Evolutionary conservation across 1,140 invertebrate genomes (phyloP).

Genomic region (Ericerus pela): DNA sequence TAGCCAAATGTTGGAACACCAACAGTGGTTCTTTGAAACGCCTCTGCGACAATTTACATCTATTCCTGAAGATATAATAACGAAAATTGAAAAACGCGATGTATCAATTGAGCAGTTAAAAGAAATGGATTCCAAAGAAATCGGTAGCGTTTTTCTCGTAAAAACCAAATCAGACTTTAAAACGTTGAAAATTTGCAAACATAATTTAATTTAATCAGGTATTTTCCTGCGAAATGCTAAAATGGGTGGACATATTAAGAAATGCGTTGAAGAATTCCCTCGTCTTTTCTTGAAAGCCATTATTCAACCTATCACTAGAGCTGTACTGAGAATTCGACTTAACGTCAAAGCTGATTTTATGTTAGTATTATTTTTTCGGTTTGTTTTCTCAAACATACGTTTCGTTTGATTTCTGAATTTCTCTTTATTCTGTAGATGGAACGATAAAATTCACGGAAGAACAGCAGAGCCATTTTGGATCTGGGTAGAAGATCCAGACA

Average conservation of each 20-base stretch:
- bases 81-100: slow-evolving; percentile 63
- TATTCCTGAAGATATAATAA: slow-evolving; percentile 58
- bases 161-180: neutral
- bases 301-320: slow-evolving; percentile 88
- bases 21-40: slow-evolving; percentile 75
- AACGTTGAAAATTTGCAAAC: neutral
- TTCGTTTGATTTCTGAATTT: slow-evolving; percentile 8
- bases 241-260: slow-evolving; percentile 60
- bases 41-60: slow-evolving; percentile 62
- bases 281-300: slow-evolving; percentile 61
- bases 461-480: slow-evolving; percentile 86
- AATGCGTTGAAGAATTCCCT: slow-evolving; percentile 74
- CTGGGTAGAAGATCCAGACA: slow-evolving; percentile 92
- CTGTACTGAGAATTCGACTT: slow-evolving; percentile 74
- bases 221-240: slow-evolving; percentile 59
- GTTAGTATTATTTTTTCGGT: slow-evolving; percentile 28
- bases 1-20: slow-evolving; percentile 78
- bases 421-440: slow-evolving; percentile 48
- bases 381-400: slow-evolving; percentile 16
- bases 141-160: slow-evolving; percentile 39
- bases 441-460: slow-evolving; percentile 75
- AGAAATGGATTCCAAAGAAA: slow-evolving; percentile 75
- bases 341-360: slow-evolving; percentile 67
- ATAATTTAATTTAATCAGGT: slow-evolving; percentile 34
- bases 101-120: slow-evolving; percentile 58